Conservation (phyloP, 2,113 vertebrate species). For the Kobus ellipsiprymnus region DNA sequence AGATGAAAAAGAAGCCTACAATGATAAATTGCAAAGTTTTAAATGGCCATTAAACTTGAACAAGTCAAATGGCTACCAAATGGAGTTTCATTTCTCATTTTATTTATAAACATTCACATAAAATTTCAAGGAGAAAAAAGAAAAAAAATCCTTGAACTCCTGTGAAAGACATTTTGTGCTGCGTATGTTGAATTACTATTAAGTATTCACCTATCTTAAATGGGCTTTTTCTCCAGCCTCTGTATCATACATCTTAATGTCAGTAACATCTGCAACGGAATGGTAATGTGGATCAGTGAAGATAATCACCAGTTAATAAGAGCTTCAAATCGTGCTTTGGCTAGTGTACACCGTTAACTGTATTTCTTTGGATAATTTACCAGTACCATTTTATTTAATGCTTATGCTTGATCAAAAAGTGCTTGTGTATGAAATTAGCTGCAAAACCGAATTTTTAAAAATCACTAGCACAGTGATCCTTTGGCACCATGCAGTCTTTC, state of each 20-base stretch:
- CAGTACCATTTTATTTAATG: conserved; percentile 70
- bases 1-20: conserved; percentile 61
- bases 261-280: conserved; percentile 77
- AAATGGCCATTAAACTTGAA: conserved; percentile 69
- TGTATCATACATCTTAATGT: conserved; percentile 74
- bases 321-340: conserved; percentile 60
- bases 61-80: conserved; percentile 74
- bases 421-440: conserved; percentile 39
- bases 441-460: conserved; percentile 22
- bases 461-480: not conserved
- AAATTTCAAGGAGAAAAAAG: conserved; percentile 67
- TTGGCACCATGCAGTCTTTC: not conserved
- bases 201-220: conserved; percentile 78
- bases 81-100: conserved; percentile 74
- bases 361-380: conserved; percentile 66
- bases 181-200: conserved; percentile 70
- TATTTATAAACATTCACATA: conserved; percentile 73
- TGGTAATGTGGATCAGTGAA: conserved; percentile 71
- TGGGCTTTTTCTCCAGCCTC: conserved; percentile 66
- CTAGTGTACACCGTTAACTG: conserved; percentile 58
- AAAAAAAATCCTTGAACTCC: conserved; percentile 69
- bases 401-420: conserved; percentile 59
- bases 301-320: conserved; percentile 78
- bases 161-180: conserved; percentile 69
- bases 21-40: conserved; percentile 72